A percentile compares a stretch with the other conserved stretches of the same genome.
These are phyloP conservation scores for Drosophila birchii DNA, from an alignment of 2,888 invertebrate species.

Conservation along the genomic window DNA sequence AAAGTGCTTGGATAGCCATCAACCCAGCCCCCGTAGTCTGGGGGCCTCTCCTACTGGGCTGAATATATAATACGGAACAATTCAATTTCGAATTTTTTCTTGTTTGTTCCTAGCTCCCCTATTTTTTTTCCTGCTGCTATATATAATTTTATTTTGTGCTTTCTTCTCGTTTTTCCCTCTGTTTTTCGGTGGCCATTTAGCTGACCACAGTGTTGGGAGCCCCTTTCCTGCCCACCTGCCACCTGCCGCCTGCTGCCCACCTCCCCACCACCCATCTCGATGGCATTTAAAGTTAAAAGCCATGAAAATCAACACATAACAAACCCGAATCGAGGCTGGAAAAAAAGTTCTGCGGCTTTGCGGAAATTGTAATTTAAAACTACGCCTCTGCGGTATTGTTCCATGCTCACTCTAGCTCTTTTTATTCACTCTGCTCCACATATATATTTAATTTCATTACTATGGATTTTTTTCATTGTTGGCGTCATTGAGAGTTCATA, in stretches of 20 bases:
- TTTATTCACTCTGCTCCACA: slow-evolving; percentile 20
- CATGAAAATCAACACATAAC: slow-evolving; percentile 58
- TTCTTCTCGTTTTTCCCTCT: neutral
- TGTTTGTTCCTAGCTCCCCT: slow-evolving; percentile 22
- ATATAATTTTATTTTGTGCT: slow-evolving; percentile 59
- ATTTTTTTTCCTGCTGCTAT: slow-evolving; percentile 29
- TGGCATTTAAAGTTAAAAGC: slow-evolving; percentile 57
- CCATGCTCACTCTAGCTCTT: slow-evolving; percentile 4
- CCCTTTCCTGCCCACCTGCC: neutral
- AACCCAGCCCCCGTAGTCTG: neutral
- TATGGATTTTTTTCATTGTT: slow-evolving; percentile 41
- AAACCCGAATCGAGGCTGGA: slow-evolving; percentile 46
- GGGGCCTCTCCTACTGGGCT: slow-evolving; percentile 3
- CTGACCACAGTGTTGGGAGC: slow-evolving; percentile 54
- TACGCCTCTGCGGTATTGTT: slow-evolving; percentile 30
- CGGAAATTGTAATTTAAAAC: slow-evolving; percentile 70
- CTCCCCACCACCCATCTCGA: slow-evolving; percentile 29
- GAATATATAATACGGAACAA: slow-evolving; percentile 43
- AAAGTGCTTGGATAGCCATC: slow-evolving; percentile 5
- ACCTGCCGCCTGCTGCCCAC: neutral
- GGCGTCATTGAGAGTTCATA: slow-evolving; percentile 43
- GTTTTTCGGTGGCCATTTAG: slow-evolving; percentile 60
- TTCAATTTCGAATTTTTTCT: slow-evolving; percentile 45
- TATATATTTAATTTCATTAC: slow-evolving; percentile 66
- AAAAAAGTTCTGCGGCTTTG: slow-evolving; percentile 41